Percentiles rank a stretch among this genome's conserved stretches.
phyloP scores from a whole-genome alignment of 2,888 invertebrate genomes.

The Thyatira batis region DNA sequence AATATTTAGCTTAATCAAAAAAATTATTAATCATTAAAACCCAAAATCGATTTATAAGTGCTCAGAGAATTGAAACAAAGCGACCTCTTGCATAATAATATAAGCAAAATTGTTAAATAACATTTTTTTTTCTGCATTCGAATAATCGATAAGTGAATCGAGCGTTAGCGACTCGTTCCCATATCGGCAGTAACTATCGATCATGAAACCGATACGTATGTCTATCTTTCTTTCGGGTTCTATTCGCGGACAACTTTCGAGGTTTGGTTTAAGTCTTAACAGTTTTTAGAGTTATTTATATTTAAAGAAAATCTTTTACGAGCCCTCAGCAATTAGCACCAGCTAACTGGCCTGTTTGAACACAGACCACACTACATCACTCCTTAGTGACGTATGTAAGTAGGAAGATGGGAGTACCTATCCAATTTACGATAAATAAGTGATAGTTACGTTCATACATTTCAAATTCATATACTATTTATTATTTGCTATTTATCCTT shows the following conservation, averaged over 20 bases:
- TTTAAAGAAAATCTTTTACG: not conserved
- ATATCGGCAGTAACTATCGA: slow-evolving; percentile 3
- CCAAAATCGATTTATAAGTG: not conserved
- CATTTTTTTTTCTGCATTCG: not conserved
- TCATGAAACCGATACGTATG: slow-evolving; percentile 14
- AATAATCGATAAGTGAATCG: not conserved
- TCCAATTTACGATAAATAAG: too few species aligned
- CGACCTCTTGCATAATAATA: not conserved
- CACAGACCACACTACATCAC: too few species aligned
- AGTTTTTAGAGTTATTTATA: slow-evolving; percentile 14
- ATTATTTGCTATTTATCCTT: too few species aligned
- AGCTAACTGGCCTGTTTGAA: too few species aligned
- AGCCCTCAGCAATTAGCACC: too few species aligned
- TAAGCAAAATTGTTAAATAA: not conserved
- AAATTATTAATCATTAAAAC: too few species aligned
- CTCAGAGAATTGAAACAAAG: not conserved
- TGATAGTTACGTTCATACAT: too few species aligned
- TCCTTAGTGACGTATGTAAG: too few species aligned
- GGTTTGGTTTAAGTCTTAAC: slow-evolving; percentile 15
- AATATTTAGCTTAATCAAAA: too few species aligned
- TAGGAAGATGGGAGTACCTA: too few species aligned
- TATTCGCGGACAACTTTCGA: slow-evolving; percentile 21
- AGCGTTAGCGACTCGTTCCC: not conserved
- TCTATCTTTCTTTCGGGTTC: slow-evolving; percentile 28
- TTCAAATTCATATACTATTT: too few species aligned